These are phyloP conservation scores for Pseudomyrmex pallidus DNA, from an alignment of 1,140 invertebrate genomes.

Conservation along the genomic window DNA sequence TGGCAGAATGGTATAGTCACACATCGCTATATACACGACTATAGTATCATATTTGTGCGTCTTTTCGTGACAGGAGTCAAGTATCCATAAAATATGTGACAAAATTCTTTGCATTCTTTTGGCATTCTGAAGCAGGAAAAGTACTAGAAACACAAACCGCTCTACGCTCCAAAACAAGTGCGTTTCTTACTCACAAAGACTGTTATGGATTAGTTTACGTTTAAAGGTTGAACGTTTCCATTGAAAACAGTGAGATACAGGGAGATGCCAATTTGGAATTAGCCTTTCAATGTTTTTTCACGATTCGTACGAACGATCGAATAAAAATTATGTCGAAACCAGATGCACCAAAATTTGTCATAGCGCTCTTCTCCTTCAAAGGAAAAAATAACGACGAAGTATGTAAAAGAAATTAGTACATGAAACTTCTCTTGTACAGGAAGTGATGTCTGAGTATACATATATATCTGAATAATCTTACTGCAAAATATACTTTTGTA, in stretches of 20 bases:
- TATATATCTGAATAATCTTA: neutral
- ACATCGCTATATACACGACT: neutral
- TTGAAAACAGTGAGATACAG: neutral
- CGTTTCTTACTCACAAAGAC: neutral
- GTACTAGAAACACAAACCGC: neutral
- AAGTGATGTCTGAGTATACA: slow-evolving; percentile 37
- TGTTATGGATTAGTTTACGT: neutral
- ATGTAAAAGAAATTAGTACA: slow-evolving; percentile 72
- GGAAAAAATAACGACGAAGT: slow-evolving; percentile 99
- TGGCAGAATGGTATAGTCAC: neutral
- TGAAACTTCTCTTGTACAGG: neutral
- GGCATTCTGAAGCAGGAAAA: neutral
- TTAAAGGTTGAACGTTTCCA: slow-evolving; percentile 5
- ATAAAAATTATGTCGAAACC: slow-evolving; percentile 78
- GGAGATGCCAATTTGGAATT: neutral
- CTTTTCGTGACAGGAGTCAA: slow-evolving; percentile 13
- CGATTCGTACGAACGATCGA: neutral
- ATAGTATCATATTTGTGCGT: neutral
- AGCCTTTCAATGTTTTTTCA: neutral
- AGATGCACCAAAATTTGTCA: slow-evolving; percentile 90
- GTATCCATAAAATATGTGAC: neutral
- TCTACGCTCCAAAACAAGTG: neutral
- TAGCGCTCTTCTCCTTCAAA: slow-evolving; percentile 96
- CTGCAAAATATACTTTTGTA: slow-evolving; percentile 54
- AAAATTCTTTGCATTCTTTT: neutral